Conservation (phyloP, 2,113 vertebrate genomes). For the Hydropotes inermis region DNA sequence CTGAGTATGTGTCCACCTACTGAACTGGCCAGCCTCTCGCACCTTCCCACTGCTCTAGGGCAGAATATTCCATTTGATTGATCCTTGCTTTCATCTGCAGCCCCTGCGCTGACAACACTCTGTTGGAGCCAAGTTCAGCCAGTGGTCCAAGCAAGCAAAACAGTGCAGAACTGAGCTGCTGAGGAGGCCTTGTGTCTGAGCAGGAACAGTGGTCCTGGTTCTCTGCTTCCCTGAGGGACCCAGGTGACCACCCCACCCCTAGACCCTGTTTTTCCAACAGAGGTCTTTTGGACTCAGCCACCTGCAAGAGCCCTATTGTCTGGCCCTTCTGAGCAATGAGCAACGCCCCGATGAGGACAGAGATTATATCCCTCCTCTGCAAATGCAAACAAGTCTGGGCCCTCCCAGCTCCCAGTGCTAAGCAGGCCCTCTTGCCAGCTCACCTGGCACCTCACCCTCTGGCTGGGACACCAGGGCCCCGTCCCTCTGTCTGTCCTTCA, state of each 20-base stretch:
- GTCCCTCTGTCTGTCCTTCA: slow-evolving; percentile 40
- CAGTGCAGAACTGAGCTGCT: no score
- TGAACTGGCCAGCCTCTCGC: not conserved
- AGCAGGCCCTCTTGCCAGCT: not conserved
- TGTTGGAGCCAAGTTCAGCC: not conserved
- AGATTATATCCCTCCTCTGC: not conserved
- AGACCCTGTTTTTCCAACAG: not conserved
- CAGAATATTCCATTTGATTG: not conserved
- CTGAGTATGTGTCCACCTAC: accelerated
- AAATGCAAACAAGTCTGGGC: not conserved
- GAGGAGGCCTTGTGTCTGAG: not conserved
- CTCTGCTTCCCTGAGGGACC: not conserved
- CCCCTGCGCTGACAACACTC: not conserved
- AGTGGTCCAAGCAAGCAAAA: not conserved
- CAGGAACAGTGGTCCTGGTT: not conserved
- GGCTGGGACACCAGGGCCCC: not conserved
- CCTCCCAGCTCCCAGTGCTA: not conserved
- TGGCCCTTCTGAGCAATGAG: not conserved
- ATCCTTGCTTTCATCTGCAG: not conserved
- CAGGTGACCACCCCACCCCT: not conserved
- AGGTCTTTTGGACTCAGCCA: not conserved
- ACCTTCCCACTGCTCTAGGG: not conserved
- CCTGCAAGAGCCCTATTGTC: not conserved
- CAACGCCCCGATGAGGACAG: accelerated
- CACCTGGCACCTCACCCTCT: slow-evolving; percentile 31